Percentiles rank a stretch among this genome's conserved stretches.
These are phyloP conservation scores for Thereva nobilitata DNA, from an alignment of 2,888 invertebrate genomes.

Conservation along the genomic window DNA sequence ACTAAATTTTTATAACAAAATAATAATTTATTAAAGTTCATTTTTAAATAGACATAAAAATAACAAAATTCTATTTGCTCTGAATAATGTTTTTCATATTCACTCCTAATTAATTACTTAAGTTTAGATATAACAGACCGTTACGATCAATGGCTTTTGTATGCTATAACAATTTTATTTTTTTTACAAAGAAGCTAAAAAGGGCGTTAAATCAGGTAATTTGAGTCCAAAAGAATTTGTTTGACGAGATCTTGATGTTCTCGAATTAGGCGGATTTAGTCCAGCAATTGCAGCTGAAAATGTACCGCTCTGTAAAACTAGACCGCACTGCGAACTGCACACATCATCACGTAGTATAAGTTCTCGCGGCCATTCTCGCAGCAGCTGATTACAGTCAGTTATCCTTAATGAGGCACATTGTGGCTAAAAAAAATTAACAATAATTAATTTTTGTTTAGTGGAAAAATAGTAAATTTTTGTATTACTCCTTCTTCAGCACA, in stretches of 20 bases:
- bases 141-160: slow-evolving; percentile 30
- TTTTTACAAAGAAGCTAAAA: slow-evolving; percentile 58
- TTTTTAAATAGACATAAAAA: no score
- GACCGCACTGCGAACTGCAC: slow-evolving; percentile 88
- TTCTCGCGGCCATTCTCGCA: slow-evolving; percentile 81
- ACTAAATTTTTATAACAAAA: no score
- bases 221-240: slow-evolving; percentile 67
- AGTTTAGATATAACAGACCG: slow-evolving; percentile 2
- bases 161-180: slow-evolving; percentile 19
- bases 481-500: slow-evolving; percentile 84
- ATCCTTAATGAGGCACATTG: slow-evolving; percentile 87
- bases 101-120: no score
- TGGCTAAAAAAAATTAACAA: slow-evolving; percentile 64
- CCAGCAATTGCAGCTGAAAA: slow-evolving; percentile 52
- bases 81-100: no score
- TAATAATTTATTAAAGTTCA: no score
- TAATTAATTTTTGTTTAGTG: not conserved
- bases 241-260: slow-evolving; percentile 57
- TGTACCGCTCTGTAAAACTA: slow-evolving; percentile 62
- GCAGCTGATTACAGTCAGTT: slow-evolving; percentile 81
- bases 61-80: no score
- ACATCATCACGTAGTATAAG: slow-evolving; percentile 83
- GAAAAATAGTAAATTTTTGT: slow-evolving; percentile 44
- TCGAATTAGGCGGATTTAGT: slow-evolving; percentile 52
- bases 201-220: slow-evolving; percentile 76